A percentile compares a stretch with the other conserved stretches of the same genome.
These are phyloP conservation scores for Heterohyrax brucei DNA, from an alignment of 2,797 vertebrate genomes.

Conservation along the genomic window DNA sequence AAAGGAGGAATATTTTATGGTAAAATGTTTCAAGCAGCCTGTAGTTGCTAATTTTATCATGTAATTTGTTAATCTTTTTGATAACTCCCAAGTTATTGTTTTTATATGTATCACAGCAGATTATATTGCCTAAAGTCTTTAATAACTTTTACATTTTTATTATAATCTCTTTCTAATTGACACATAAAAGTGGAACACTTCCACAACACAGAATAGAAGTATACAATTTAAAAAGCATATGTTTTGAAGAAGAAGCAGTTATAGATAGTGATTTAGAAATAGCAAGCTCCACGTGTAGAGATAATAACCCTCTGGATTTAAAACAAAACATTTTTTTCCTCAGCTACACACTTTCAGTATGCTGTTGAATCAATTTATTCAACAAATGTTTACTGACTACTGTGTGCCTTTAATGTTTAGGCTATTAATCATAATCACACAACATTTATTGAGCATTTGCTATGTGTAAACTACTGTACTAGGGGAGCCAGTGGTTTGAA, in stretches of 20 bases:
- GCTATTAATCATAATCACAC: conserved; percentile 60
- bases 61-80: conserved; percentile 61
- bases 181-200: conserved; percentile 41
- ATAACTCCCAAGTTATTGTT: conserved; percentile 33
- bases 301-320: conserved; percentile 36
- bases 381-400: conserved; percentile 66
- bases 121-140: conserved; percentile 3
- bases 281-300: background rate
- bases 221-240: background rate
- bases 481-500: conserved; percentile 50
- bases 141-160: conserved; percentile 54
- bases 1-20: background rate
- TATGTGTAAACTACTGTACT: conserved; percentile 15
- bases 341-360: background rate
- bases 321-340: background rate
- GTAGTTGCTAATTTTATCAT: conserved; percentile 24
- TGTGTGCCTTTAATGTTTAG: conserved; percentile 49
- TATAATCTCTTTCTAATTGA: conserved; percentile 51
- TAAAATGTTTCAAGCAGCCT: conserved; percentile 7
- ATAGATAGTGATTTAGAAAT: conserved; percentile 47
- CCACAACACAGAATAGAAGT: background rate
- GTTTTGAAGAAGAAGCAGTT: conserved; percentile 37
- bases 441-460: conserved; percentile 50
- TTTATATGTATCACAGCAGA: conserved; percentile 39
- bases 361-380: conserved; percentile 46